These are phyloP conservation scores for Bombus consobrinus DNA, from an alignment of 1,140 invertebrate species.

Conservation along the genomic window DNA sequence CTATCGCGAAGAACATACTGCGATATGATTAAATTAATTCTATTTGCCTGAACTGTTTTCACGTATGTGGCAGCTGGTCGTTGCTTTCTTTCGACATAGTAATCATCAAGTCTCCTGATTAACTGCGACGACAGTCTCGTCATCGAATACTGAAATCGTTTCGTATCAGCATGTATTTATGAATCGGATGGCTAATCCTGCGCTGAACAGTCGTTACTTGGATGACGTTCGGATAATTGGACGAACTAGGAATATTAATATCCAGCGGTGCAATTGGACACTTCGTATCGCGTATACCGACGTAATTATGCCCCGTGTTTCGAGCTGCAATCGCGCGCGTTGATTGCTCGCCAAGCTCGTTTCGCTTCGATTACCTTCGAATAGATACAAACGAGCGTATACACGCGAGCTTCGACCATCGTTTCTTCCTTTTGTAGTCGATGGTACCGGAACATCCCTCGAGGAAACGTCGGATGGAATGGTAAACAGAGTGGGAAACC, in stretches of 20 bases:
- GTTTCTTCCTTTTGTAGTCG: neutral
- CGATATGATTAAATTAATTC: conserved; percentile 39
- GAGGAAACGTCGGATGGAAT: neutral
- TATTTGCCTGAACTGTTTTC: neutral
- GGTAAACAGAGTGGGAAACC: neutral
- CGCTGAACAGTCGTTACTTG: neutral
- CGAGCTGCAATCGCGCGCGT: conserved; percentile 7
- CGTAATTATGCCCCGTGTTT: conserved; percentile 1
- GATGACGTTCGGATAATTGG: neutral
- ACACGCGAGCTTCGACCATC: neutral
- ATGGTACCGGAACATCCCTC: neutral
- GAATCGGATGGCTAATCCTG: neutral
- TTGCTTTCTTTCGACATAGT: neutral
- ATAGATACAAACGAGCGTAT: neutral
- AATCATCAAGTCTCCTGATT: too few relatives aligned
- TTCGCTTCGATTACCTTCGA: conserved; percentile 9
- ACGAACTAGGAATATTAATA: conserved; percentile 35
- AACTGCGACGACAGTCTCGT: too few relatives aligned
- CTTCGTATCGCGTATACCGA: neutral
- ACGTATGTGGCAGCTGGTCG: neutral
- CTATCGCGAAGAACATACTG: conserved; percentile 10
- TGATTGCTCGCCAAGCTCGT: neutral
- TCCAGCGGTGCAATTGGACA: neutral
- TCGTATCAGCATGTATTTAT: neutral
- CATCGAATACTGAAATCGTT: too few relatives aligned